Percentiles rank a stretch among this genome's conserved stretches.
phyloP scores from a whole-genome alignment of 1,140 invertebrate species.

The Lineus longissimus region DNA sequence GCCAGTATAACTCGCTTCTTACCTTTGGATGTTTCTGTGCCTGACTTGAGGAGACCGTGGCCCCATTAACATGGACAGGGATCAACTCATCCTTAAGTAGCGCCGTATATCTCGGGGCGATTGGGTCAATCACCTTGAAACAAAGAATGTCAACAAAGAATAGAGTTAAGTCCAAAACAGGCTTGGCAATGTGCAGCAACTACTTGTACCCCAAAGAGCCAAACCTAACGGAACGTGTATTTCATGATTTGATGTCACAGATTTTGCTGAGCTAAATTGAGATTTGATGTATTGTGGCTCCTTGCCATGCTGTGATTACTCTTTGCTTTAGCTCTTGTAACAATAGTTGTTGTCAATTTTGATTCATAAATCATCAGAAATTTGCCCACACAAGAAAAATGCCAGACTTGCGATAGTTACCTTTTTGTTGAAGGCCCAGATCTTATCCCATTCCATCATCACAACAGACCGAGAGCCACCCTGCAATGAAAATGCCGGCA shows the following conservation, averaged over 20 bases:
- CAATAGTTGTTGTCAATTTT: too few relatives aligned
- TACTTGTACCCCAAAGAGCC: not conserved
- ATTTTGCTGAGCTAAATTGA: too few relatives aligned
- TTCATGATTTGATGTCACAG: too few relatives aligned
- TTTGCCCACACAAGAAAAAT: too few relatives aligned
- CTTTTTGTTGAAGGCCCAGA: conserved; percentile 99
- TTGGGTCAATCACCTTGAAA: conserved; percentile 80
- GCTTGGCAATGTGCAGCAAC: not conserved
- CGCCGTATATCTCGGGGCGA: conserved; percentile 89
- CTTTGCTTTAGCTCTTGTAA: too few relatives aligned
- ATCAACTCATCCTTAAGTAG: conserved; percentile 65
- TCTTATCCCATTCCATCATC: conserved; percentile 99
- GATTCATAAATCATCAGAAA: too few relatives aligned
- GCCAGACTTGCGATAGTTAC: too few relatives aligned
- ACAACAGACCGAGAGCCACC: conserved; percentile 95
- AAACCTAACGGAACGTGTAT: too few relatives aligned
- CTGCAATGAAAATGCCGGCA: conserved; percentile 33
- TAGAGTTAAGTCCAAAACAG: not conserved
- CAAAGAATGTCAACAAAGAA: not conserved
- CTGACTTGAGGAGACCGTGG: conserved; percentile 59
- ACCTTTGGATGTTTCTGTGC: conserved; percentile 87
- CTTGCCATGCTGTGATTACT: too few relatives aligned
- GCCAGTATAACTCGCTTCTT: conserved; percentile 3
- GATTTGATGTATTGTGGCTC: too few relatives aligned
- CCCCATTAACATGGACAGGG: conserved; percentile 68